Evolutionary conservation across 1,140 invertebrate species (phyloP), one percentile per base, ranked within the genome.

Genomic region (Drosophila pallidifrons): DNA sequence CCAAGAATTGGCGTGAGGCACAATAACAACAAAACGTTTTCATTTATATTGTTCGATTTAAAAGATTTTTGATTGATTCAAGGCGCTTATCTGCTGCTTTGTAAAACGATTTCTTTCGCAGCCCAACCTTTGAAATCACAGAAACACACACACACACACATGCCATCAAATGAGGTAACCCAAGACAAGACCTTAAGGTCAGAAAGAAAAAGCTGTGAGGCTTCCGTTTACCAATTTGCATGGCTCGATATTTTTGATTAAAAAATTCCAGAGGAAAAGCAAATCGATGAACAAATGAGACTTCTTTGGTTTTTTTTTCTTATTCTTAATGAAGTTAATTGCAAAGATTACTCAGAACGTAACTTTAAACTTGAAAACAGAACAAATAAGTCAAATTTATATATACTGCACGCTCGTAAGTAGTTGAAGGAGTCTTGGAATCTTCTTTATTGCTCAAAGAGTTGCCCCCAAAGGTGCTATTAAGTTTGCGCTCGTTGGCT

Each of bases 61-160:
- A 87, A 87, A 76, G 75, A 79, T 77, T 75, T 86, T 87, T 87
- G 79, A 87, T 87, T 88, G 83, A 88, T 88, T 82, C 70, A 35
- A 86, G 13, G 54, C 65, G 82, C 72, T 87, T 88, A 79, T 79
- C 76, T 79, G 65, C 65, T 77, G 65, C 65, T 77, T 77, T 79
- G 76, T 80, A 71, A 70, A 79, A 46, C 72, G 82, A 87, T 87
- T 82, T 87, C 67, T 52, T 76, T 82, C 20, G 20, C 43, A 54
- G 20, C 54, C 57, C 43, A 83, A 47, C 16, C 63, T 60, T 68
- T 68, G 16, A 45, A 41, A 51, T 28, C 35, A 43, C 52, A 60
- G 57, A 47, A n/a, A 58, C 35, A 64, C 52, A 63, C 55, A 47
- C 41, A 49, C 45, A 43, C 47, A 73, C 38, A 55, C 38, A 60